Evolutionary conservation across 1,140 invertebrate species (phyloP), one percentile per base, ranked within the genome.

Genomic region (Yoshiicerus persimilis): DNA sequence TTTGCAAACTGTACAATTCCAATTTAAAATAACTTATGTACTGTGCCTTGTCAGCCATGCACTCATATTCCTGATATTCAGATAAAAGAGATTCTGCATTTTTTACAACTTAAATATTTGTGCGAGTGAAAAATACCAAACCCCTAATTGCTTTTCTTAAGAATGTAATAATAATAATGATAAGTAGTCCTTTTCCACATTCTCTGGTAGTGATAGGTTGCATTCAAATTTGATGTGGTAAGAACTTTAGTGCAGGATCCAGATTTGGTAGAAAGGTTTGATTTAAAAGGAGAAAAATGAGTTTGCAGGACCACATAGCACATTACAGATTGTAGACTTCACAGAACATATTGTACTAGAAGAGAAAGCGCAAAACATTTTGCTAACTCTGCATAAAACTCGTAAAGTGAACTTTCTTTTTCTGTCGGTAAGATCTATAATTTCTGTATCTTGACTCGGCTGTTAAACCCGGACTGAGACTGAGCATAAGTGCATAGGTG

Each of bases 341-440:
- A n/a, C n/a, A n/a, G n/a, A 56, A n/a, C 20, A 56, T 56, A 16
- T 56, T 16, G 3, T 16, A n/a, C 20, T 56, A 6, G 47, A n/a
- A 80, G 75, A n/a, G 20, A 80, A 36, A 32, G 25, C 10, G 66
- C 25, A 80, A 32, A 80, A 80, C 32, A 38, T 80, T 80, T 80
- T 34, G 75, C 75, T 36, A 80, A 36, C 75, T 80, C 75, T 80
- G 75, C 75, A 80, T 80, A 80, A 80, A 80, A 80, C 75, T 80
- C 30, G 75, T 80, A 80, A 80, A 80, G 75, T 36, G 32, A 80
- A 80, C 75, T 80, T 80, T 38, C 70, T 80, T 36, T 70, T 80
- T 34, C 34, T 36, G 30, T 80, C 75, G 34, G 16, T 38, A 80
- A 80, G 75, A 80, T 80, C 32, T 80, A 80, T 16, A n/a, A n/a